phyloP scores from a whole-genome alignment of 2,888 invertebrate genomes.

The Eupeodes luniger region DNA sequence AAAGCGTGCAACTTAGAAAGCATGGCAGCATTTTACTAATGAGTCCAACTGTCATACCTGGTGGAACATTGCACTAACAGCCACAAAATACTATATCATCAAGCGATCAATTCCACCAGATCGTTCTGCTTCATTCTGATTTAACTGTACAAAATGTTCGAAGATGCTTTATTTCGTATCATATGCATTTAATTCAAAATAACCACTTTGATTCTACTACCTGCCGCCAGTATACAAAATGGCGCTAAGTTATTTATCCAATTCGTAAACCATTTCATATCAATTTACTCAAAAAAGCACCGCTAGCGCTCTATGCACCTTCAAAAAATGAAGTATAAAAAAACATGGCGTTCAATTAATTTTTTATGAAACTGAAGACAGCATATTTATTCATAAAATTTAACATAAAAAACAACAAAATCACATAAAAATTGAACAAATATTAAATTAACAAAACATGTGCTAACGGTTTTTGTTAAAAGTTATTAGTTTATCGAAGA shows the following conservation, averaged over 20 bases:
- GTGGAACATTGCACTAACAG: too few species aligned
- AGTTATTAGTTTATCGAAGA: neutral
- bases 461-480: conserved; percentile 5
- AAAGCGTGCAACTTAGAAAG: too few species aligned
- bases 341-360: conserved; percentile 72
- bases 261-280: conserved; percentile 29
- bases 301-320: conserved; percentile 28
- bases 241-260: conserved; percentile 14
- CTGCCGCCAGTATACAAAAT: neutral
- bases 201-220: neutral
- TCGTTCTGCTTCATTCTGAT: too few species aligned
- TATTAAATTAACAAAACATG: neutral
- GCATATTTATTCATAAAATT: conserved; percentile 39
- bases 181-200: neutral
- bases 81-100: too few species aligned
- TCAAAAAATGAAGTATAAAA: conserved; percentile 58
- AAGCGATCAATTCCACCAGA: too few species aligned
- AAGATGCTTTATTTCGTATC: too few species aligned
- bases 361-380: conserved; percentile 49
- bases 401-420: conserved; percentile 1
- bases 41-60: too few species aligned
- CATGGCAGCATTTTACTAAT: too few species aligned
- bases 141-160: too few species aligned
- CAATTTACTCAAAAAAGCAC: conserved; percentile 33
- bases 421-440: neutral